Evolutionary conservation across 1,140 invertebrate genomes (phyloP).

Genomic region (Apocrypta bakeri): DNA sequence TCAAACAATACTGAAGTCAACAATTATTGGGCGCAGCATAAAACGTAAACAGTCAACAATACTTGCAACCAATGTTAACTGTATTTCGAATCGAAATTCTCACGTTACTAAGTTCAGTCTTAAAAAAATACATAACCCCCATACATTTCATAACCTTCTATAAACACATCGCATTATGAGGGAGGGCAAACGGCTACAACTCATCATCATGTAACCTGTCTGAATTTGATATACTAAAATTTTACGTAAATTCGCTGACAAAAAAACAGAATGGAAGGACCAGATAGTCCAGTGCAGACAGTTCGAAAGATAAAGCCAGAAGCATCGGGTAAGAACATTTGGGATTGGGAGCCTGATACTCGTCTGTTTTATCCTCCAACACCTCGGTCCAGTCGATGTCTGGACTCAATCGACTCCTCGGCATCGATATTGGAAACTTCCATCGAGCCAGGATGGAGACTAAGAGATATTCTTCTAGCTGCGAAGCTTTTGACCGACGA

Average conservation of each 20-base stretch:
- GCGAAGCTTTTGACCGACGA: constrained; percentile 58
- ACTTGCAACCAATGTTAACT: background rate
- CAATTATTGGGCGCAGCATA: background rate
- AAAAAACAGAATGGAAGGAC: background rate
- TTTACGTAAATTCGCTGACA: no score
- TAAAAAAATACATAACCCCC: background rate
- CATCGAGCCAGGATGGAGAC: constrained; percentile 64
- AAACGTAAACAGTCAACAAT: background rate
- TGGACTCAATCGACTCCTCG: background rate
- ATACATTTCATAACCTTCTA: background rate
- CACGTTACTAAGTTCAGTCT: constrained; percentile 1
- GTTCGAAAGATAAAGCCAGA: background rate
- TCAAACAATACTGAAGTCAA: no score
- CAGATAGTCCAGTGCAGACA: background rate
- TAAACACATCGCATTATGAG: background rate
- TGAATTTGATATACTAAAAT: no score
- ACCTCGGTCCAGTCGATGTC: constrained; percentile 54
- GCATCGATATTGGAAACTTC: constrained; percentile 44
- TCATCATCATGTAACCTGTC: background rate
- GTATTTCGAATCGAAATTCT: background rate
- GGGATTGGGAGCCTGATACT: constrained; percentile 64
- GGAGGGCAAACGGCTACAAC: background rate
- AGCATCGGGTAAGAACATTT: constrained; percentile 12
- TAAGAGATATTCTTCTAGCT: constrained; percentile 63
- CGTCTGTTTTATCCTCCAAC: constrained; percentile 31